These are phyloP conservation scores for Parelbella ahira DNA, from an alignment of 2,888 invertebrate species.

Conservation along the genomic window DNA sequence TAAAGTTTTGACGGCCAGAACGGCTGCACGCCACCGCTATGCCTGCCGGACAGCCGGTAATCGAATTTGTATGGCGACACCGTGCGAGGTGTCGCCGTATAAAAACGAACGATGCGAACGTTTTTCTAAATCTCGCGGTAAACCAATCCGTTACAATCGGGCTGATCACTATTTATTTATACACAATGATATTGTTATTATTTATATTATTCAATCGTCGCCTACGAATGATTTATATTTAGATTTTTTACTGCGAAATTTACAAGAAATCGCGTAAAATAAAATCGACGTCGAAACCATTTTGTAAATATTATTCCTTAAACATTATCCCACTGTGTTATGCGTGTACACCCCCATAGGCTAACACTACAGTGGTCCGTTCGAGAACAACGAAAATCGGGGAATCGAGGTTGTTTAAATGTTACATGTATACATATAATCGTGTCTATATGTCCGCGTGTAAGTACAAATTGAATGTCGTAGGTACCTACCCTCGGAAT, in stretches of 20 bases:
- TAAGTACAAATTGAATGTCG: slow-evolving; percentile 71
- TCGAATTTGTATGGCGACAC: background rate
- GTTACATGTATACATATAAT: slow-evolving; percentile 44
- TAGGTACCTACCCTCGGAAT: slow-evolving; percentile 65
- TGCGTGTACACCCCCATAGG: slow-evolving; percentile 60
- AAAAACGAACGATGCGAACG: background rate
- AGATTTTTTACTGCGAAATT: background rate
- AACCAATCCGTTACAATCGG: slow-evolving; percentile 13
- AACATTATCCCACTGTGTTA: slow-evolving; percentile 45
- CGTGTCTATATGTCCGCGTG: slow-evolving; percentile 62
- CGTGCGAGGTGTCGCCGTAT: background rate
- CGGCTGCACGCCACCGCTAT: too few relatives aligned
- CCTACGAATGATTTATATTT: slow-evolving; percentile 6
- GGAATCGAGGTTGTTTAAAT: slow-evolving; percentile 69
- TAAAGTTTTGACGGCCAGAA: slow-evolving; percentile 16
- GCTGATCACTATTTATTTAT: slow-evolving; percentile 17
- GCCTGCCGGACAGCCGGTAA: too few relatives aligned
- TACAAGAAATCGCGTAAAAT: background rate
- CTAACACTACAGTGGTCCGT: slow-evolving; percentile 62
- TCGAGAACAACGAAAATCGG: slow-evolving; percentile 74
- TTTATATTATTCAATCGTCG: background rate
- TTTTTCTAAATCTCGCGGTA: background rate
- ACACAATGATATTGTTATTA: slow-evolving; percentile 7
- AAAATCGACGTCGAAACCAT: slow-evolving; percentile 52
- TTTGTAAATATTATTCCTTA: slow-evolving; percentile 61